phyloP scores from a whole-genome alignment of 2,888 invertebrate species.

The Campopleginae sp. region DNA sequence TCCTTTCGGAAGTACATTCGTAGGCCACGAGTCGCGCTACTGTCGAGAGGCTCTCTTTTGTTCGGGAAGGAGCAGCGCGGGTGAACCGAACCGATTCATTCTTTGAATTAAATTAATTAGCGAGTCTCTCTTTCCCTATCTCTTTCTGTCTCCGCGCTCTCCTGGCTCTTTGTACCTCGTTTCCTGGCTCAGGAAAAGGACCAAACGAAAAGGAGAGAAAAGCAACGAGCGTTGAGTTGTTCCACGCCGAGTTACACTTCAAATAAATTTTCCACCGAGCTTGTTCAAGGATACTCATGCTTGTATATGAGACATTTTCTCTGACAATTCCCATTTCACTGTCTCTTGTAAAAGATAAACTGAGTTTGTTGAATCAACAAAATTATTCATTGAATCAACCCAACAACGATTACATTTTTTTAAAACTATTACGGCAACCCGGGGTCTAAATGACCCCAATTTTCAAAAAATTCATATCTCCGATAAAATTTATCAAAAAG shows the following conservation, averaged over 20 bases:
- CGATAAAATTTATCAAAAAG: no score
- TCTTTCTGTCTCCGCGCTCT: constrained; percentile 23
- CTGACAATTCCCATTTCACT: background rate
- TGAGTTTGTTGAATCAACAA: no score
- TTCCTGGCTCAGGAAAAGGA: constrained; percentile 27
- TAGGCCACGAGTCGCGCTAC: constrained; percentile 12
- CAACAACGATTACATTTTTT: background rate
- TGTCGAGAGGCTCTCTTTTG: constrained; percentile 44
- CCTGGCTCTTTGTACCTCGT: constrained; percentile 38
- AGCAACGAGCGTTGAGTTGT: constrained; percentile 15
- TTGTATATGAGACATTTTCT: background rate
- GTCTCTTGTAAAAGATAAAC: no score
- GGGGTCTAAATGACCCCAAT: no score
- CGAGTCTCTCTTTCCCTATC: constrained; percentile 40
- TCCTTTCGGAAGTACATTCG: constrained; percentile 22
- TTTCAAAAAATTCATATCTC: no score
- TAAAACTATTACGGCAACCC: no score
- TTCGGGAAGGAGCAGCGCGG: constrained; percentile 41
- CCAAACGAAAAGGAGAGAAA: constrained; percentile 17
- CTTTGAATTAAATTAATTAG: constrained; percentile 67
- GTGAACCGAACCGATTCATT: constrained; percentile 67
- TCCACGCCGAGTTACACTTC: constrained; percentile 43
- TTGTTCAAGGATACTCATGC: constrained; percentile 42
- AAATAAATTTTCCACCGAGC: constrained; percentile 43
- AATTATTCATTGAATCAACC: no score